phyloP scores from a whole-genome alignment of 2,797 vertebrate species.

The Megalops cyprinoides region DNA sequence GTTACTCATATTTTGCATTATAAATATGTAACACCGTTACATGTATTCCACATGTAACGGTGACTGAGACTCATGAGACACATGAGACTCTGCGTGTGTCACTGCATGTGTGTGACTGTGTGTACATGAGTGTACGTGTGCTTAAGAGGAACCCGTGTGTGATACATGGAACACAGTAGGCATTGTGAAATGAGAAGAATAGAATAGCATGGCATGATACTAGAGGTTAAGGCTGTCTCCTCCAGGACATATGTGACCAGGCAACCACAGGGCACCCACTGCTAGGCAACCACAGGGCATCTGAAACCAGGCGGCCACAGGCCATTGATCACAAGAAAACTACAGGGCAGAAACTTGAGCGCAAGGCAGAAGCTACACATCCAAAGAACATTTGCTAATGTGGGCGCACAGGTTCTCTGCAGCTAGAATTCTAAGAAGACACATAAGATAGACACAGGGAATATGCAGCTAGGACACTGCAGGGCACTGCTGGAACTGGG shows the following conservation, averaged over 20 bases:
- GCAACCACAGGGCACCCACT: background rate
- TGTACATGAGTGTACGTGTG: background rate
- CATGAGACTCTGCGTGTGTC: too few species aligned
- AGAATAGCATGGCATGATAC: background rate
- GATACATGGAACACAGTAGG: background rate
- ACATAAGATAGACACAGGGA: background rate
- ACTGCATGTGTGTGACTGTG: slow-evolving; percentile 20
- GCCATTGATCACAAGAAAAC: too few species aligned
- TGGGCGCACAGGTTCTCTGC: too few species aligned
- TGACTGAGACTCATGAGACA: too few species aligned
- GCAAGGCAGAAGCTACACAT: too few species aligned
- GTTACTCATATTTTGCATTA: too few species aligned
- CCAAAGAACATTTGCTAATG: too few species aligned
- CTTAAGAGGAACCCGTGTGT: background rate
- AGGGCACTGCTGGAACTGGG: too few species aligned
- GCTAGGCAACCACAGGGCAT: background rate
- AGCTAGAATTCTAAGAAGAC: too few species aligned
- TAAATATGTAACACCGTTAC: too few species aligned
- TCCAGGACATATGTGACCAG: background rate
- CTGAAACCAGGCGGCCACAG: background rate
- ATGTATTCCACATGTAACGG: too few species aligned
- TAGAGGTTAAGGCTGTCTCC: background rate
- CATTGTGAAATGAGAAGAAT: background rate
- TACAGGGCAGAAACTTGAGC: too few species aligned
- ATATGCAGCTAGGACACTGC: background rate